These are phyloP conservation scores for Galeopsomyia nigrocyanea DNA, from an alignment of 2,888 invertebrate species.

Conservation along the genomic window DNA sequence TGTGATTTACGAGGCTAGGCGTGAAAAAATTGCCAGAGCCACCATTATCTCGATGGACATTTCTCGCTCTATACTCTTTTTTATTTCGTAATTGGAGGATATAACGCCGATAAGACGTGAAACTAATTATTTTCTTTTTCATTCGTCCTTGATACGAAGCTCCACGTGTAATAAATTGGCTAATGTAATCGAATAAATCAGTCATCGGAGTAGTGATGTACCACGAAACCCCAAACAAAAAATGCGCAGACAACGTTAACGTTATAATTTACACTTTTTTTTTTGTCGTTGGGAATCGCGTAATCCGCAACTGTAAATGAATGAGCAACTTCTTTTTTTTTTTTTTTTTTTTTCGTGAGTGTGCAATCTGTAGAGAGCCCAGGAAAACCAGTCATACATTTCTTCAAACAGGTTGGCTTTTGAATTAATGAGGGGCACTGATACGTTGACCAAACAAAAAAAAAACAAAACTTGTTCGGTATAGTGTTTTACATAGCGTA, in stretches of 20 bases:
- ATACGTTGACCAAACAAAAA: constrained; percentile 7
- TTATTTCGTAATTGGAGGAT: constrained; percentile 17
- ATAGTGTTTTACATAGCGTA: not conserved
- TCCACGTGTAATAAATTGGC: not conserved
- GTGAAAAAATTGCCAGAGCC: constrained; percentile 2
- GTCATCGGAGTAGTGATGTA: not conserved
- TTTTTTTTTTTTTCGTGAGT: too few relatives aligned
- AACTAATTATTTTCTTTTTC: not conserved
- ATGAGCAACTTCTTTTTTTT: too few relatives aligned
- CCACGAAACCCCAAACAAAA: not conserved
- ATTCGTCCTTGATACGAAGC: constrained; percentile 1
- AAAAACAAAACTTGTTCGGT: constrained; percentile 8
- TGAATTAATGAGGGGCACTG: constrained; percentile 14
- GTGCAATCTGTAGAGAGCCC: not conserved
- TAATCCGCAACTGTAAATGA: too few relatives aligned
- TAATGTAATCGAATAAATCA: constrained; percentile 7
- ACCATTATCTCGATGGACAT: not conserved
- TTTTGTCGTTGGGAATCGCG: not conserved
- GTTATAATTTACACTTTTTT: constrained; percentile 8
- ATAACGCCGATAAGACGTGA: not conserved
- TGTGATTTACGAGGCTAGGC: constrained; percentile 19
- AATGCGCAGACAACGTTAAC: constrained; percentile 1
- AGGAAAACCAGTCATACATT: not conserved
- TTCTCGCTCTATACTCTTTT: not conserved
- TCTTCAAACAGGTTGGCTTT: constrained; percentile 4